These are phyloP conservation scores for Belgica antarctica DNA, from an alignment of 2,888 invertebrate species.

Conservation along the genomic window DNA sequence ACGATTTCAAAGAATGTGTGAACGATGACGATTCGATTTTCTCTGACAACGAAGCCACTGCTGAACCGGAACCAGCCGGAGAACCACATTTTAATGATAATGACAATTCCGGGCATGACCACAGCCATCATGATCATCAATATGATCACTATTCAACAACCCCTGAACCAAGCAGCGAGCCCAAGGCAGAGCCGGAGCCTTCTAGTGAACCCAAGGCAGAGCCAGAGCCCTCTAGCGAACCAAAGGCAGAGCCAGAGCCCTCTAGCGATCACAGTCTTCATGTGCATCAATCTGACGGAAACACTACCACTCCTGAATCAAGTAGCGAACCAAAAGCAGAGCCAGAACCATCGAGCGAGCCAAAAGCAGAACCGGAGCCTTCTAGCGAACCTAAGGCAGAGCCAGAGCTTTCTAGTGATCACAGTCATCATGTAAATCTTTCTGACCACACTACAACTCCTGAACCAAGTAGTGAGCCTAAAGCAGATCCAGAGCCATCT, in stretches of 20 bases:
- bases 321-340: conserved; percentile 31
- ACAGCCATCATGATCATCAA: conserved; percentile 17
- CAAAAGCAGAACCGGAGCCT: conserved; percentile 40
- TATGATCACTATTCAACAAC: conserved; percentile 47
- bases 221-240: conserved; percentile 55
- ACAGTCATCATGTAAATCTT: too few relatives aligned
- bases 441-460: too few relatives aligned
- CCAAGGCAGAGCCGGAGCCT: conserved; percentile 52
- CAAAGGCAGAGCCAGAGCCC: conserved; percentile 54
- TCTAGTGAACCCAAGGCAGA: conserved; percentile 54
- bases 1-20: conserved; percentile 48
- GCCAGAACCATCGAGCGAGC: conserved; percentile 48
- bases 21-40: conserved; percentile 46
- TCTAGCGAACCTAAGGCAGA: conserved; percentile 42
- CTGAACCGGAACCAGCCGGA: conserved; percentile 49
- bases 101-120: background rate
- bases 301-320: conserved; percentile 46
- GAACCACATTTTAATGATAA: conserved; percentile 45
- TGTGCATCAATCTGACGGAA: conserved; percentile 54
- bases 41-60: conserved; percentile 31
- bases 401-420: too few relatives aligned
- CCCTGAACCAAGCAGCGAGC: conserved; percentile 52
- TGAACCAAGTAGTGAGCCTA: conserved; percentile 47
- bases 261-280: conserved; percentile 46
- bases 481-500: conserved; percentile 47